A percentile compares a stretch with the other conserved stretches of the same genome.
Evolutionary conservation across 2,888 invertebrate genomes (phyloP).

Genomic region (Yponomeuta plumbellus): DNA sequence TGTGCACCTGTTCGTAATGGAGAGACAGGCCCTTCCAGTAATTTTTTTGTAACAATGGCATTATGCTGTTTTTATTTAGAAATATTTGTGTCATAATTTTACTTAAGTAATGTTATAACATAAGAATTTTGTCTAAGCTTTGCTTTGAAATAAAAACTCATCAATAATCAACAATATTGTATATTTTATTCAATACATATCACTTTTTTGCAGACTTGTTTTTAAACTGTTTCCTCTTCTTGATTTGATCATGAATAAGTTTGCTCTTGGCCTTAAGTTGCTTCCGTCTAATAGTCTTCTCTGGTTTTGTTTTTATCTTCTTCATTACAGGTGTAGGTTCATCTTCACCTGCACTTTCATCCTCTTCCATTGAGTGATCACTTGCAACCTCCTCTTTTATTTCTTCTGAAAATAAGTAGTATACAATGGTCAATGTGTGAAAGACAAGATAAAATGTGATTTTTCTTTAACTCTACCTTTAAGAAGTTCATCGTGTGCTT

Average conservation of each 20-base stretch:
- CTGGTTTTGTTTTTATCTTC: conserved; percentile 46
- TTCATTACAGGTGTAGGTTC: conserved; percentile 39
- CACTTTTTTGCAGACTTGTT: conserved; percentile 28
- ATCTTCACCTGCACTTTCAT: conserved; percentile 24
- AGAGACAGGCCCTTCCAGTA: not conserved
- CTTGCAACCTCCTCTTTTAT: conserved; percentile 32
- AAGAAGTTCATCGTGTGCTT: conserved; percentile 70
- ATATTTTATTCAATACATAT: conserved; percentile 14
- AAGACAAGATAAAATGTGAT: not conserved
- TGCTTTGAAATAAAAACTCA: conserved; percentile 13
- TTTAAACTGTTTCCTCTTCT: conserved; percentile 61
- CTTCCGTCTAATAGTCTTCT: conserved; percentile 66
- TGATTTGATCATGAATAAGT: conserved; percentile 64
- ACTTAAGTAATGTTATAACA: not conserved
- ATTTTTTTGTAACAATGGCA: not conserved
- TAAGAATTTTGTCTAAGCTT: not conserved
- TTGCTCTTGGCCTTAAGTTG: conserved; percentile 68
- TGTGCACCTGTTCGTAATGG: not conserved
- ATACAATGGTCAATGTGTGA: not conserved
- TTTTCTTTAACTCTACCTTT: conserved; percentile 44
- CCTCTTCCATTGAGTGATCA: conserved; percentile 28
- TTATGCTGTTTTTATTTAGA: not conserved
- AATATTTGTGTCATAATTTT: not conserved
- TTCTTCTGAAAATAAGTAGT: conserved; percentile 47
- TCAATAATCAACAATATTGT: not conserved